phyloP scores from a whole-genome alignment of 1,140 invertebrate species.

The Teleopsis dalmanni region DNA sequence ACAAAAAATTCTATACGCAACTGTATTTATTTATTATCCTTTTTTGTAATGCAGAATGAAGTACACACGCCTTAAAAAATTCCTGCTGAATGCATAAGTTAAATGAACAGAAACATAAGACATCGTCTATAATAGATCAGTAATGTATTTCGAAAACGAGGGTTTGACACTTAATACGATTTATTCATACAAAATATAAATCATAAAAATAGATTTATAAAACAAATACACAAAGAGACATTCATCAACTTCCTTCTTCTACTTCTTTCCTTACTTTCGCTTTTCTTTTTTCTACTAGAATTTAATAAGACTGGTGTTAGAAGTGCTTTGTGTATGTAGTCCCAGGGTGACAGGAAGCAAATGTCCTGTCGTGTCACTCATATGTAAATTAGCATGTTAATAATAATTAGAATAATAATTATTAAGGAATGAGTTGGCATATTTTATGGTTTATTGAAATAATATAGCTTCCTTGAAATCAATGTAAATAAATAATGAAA shows the following conservation, averaged over 20 bases:
- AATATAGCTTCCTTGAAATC: not conserved
- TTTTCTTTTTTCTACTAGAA: not conserved
- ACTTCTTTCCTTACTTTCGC: not conserved
- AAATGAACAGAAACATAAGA: not conserved
- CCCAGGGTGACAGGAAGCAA: constrained; percentile 29
- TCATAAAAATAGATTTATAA: not conserved
- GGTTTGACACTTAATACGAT: constrained; percentile 9
- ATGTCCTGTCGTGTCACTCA: constrained; percentile 42
- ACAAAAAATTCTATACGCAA: no score
- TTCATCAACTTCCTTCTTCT: not conserved
- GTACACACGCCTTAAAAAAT: not conserved
- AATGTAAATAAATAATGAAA: no score
- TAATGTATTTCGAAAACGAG: no score
- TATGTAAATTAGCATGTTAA: constrained; percentile 35
- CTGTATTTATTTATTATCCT: no score
- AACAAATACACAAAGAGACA: not conserved
- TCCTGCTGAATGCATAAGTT: not conserved
- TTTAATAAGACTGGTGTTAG: not conserved
- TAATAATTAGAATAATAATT: constrained; percentile 44
- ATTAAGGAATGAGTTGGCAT: constrained; percentile 17
- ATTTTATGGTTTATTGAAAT: not conserved
- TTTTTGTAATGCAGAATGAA: no score
- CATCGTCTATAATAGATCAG: not conserved
- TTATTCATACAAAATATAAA: not conserved
- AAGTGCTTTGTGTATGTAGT: not conserved